Evolutionary conservation across 2,888 invertebrate species (phyloP).

Genomic region (Lydus trimaculatus): DNA sequence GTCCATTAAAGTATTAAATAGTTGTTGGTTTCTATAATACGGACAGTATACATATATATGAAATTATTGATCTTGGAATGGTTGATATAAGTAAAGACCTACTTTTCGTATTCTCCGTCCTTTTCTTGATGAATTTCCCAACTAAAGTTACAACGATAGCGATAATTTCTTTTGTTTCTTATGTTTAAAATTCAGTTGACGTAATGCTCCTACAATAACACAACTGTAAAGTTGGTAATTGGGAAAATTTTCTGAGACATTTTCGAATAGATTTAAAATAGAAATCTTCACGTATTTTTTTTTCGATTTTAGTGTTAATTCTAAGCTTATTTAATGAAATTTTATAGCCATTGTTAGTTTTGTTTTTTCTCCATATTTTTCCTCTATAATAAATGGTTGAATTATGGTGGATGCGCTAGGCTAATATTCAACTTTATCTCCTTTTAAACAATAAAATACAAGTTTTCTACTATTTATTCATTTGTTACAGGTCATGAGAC

Average conservation of each 20-base stretch:
- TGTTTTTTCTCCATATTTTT: background rate
- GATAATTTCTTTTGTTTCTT: background rate
- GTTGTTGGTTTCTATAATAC: constrained; percentile 23
- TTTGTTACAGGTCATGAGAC: constrained; percentile 65
- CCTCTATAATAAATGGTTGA: no score
- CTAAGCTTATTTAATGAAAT: background rate
- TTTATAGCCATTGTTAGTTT: background rate
- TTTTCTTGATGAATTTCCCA: background rate
- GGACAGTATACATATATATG: constrained; percentile 22
- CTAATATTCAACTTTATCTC: background rate
- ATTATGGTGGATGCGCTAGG: constrained; percentile 5
- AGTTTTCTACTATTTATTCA: background rate
- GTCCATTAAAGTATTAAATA: constrained; percentile 30
- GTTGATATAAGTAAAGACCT: constrained; percentile 26
- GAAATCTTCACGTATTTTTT: background rate
- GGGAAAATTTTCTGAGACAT: background rate
- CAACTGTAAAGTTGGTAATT: background rate
- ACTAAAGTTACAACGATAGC: background rate
- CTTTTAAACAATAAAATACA: background rate
- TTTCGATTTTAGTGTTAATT: background rate
- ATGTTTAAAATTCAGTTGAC: background rate
- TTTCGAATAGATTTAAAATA: background rate
- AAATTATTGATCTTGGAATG: constrained; percentile 30
- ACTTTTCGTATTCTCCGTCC: background rate
- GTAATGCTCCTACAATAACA: background rate